Percentiles rank a stretch among this genome's conserved stretches.
Evolutionary conservation across 2,797 vertebrate genomes (phyloP).

Genomic region (Kryptopterus vitreolus): DNA sequence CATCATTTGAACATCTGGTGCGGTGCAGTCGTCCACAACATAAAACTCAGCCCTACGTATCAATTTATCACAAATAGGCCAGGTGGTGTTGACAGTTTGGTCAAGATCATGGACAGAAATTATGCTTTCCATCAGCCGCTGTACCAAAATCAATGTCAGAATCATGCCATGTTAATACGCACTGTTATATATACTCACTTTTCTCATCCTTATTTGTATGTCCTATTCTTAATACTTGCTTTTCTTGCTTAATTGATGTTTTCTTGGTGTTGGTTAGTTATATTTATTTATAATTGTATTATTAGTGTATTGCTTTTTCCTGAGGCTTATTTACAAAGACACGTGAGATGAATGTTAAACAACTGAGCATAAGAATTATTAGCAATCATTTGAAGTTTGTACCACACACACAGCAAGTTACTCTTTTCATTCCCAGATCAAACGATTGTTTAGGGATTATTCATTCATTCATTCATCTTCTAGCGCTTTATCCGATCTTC

Average conservation of each 20-base stretch:
- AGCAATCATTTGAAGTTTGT: background rate
- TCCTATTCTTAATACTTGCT: too few species aligned
- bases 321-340: background rate
- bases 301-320: too few species aligned
- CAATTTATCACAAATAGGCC: background rate
- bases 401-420: background rate
- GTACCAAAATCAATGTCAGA: too few species aligned
- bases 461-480: background rate
- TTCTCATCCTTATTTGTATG: too few species aligned
- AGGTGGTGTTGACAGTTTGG: background rate
- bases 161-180: too few species aligned
- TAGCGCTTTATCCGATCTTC: too few species aligned
- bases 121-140: too few species aligned
- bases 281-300: background rate
- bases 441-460: background rate
- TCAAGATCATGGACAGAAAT: too few species aligned
- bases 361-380: background rate
- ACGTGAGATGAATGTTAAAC: background rate
- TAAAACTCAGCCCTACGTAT: background rate
- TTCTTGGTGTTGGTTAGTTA: background rate
- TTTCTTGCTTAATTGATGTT: too few species aligned
- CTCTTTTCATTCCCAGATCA: background rate
- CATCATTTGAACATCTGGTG: constrained; percentile 20
- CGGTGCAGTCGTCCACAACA: constrained; percentile 9
- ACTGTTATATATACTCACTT: too few species aligned